Percentiles rank a stretch among this genome's conserved stretches.
Conservation (phyloP, 2,797 vertebrate genomes). For the Merluccius polli region DNA sequence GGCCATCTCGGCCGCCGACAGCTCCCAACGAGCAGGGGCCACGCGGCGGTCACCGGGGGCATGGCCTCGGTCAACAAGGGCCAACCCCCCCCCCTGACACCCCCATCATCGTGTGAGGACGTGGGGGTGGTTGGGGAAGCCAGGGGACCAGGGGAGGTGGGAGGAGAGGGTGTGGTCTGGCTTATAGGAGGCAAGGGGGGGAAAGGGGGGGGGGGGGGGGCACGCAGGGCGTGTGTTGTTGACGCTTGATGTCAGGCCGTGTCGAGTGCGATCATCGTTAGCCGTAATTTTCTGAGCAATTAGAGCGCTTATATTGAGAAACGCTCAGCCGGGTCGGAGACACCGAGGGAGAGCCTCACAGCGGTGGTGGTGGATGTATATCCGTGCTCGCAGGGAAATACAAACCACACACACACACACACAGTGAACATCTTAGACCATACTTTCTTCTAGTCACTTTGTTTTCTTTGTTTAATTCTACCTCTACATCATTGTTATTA, state of each 20-base stretch:
- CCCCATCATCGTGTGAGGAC: conserved; percentile 2
- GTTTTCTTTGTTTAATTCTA: too few relatives aligned
- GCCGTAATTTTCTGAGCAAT: conserved; percentile 82
- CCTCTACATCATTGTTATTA: too few relatives aligned
- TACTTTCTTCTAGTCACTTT: too few relatives aligned
- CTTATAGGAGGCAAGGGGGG: conserved; percentile 19
- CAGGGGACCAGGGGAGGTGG: background rate
- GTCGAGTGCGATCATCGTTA: conserved; percentile 79
- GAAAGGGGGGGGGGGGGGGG: conserved; percentile 16
- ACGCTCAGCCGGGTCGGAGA: conserved; percentile 68
- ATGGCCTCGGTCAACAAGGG: conserved; percentile 68
- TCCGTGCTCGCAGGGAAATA: background rate
- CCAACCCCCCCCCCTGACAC: background rate
- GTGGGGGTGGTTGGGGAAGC: background rate
- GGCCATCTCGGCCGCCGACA: conserved; percentile 74
- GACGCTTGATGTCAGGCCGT: conserved; percentile 73
- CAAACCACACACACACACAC: conserved; percentile 11
- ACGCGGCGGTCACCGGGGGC: conserved; percentile 70
- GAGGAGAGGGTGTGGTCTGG: background rate
- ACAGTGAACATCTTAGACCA: too few relatives aligned
- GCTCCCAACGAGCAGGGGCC: conserved; percentile 71
- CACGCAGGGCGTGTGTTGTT: conserved; percentile 47
- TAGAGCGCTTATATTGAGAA: conserved; percentile 84
- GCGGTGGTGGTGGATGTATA: conserved; percentile 26
- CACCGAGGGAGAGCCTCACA: conserved; percentile 56